A percentile compares a stretch with the other conserved stretches of the same genome.
Conservation (phyloP, 2,888 invertebrate genomes). For the Scotopteryx bipunctaria region DNA sequence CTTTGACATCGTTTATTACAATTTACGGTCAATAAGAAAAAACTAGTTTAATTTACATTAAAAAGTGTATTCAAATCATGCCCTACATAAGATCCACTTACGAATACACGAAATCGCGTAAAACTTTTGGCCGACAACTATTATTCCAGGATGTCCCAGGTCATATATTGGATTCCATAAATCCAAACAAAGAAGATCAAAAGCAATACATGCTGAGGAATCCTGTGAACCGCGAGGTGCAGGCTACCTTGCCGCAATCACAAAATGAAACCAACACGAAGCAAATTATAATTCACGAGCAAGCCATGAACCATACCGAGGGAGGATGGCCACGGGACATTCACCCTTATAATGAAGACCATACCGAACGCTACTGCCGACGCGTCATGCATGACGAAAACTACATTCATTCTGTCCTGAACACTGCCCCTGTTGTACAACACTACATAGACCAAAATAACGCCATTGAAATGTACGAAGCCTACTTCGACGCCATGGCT, state of each 20-base stretch:
- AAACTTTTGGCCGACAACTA: slow-evolving; percentile 76
- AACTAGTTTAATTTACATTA: slow-evolving; percentile 19
- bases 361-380: slow-evolving; percentile 88
- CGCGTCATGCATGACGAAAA: slow-evolving; percentile 91
- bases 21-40: slow-evolving; percentile 28
- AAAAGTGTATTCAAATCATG: slow-evolving; percentile 42
- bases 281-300: slow-evolving; percentile 81
- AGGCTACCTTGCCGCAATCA: slow-evolving; percentile 72
- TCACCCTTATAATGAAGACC: slow-evolving; percentile 86
- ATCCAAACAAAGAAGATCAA: slow-evolving; percentile 63
- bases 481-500: slow-evolving; percentile 86
- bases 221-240: slow-evolving; percentile 76
- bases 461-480: slow-evolving; percentile 90
- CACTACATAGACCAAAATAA: slow-evolving; percentile 90
- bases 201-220: slow-evolving; percentile 75
- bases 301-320: slow-evolving; percentile 88
- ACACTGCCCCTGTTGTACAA: slow-evolving; percentile 82
- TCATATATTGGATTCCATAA: slow-evolving; percentile 68
- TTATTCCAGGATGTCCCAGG: slow-evolving; percentile 72
- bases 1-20: slow-evolving; percentile 42
- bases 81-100: slow-evolving; percentile 61
- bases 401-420: slow-evolving; percentile 86
- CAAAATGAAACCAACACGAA: slow-evolving; percentile 84
- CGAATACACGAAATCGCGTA: slow-evolving; percentile 76
- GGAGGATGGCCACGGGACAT: slow-evolving; percentile 94